Percentiles rank a stretch among this genome's conserved stretches.
Conservation (phyloP, 2,888 invertebrate species). For the Lasioglossum oenotherae region DNA sequence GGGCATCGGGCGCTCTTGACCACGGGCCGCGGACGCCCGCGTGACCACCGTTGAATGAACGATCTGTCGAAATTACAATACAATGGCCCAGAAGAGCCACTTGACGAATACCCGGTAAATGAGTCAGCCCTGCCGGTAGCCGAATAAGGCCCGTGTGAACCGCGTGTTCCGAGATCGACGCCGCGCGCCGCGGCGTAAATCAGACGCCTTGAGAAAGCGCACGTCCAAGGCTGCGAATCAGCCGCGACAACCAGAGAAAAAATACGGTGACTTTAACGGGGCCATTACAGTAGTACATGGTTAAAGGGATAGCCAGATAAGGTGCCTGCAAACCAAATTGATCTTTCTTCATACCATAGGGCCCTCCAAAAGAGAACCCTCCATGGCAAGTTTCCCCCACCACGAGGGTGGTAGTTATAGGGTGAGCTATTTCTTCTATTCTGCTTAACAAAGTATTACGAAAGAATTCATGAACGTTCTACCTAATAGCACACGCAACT, state of each 20-base stretch:
- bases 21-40: conserved; percentile 45
- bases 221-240: conserved; percentile 15
- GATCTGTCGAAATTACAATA: conserved; percentile 78
- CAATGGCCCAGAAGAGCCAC: conserved; percentile 77
- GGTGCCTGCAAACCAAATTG: not conserved
- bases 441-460: not conserved
- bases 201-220: conserved; percentile 24
- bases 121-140: conserved; percentile 69
- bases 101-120: conserved; percentile 76
- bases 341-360: not conserved
- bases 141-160: conserved; percentile 72
- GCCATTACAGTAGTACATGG: not conserved
- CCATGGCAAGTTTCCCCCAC: not conserved
- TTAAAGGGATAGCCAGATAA: not conserved
- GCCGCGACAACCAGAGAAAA: not conserved
- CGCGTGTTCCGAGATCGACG: conserved; percentile 24
- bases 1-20: conserved; percentile 42
- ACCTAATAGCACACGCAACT: not conserved
- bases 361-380: not conserved
- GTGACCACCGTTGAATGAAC: conserved; percentile 75
- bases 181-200: conserved; percentile 36
- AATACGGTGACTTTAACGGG: not conserved
- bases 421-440: not conserved
- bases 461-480: not conserved
- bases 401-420: not conserved